Evolutionary conservation across 64 coral and sea anemone genomes (phyloP).

Genomic region (Montipora foliosa): DNA sequence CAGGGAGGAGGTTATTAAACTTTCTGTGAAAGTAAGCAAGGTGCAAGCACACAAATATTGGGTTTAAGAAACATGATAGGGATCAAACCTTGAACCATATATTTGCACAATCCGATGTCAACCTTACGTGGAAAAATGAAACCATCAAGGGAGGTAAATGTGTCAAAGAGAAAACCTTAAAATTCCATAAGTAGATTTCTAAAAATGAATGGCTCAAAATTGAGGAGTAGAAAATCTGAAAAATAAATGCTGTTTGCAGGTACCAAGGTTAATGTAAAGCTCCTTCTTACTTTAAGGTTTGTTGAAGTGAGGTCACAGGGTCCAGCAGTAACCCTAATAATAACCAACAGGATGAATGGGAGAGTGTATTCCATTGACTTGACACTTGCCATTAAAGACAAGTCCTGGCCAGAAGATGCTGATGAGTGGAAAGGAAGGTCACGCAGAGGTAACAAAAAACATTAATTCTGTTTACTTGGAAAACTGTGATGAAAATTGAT

Average conservation of each 20-base stretch:
- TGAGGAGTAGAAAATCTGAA: no score
- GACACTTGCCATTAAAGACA: conserved; percentile 53
- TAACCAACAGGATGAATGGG: neutral
- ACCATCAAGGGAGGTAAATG: no score
- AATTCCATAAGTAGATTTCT: no score
- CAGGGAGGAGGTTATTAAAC: no score
- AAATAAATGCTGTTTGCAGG: neutral
- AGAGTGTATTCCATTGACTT: conserved; percentile 41
- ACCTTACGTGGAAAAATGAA: no score
- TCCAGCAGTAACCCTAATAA: conserved; percentile 35
- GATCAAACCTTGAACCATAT: no score
- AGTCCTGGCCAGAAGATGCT: conserved; percentile 68
- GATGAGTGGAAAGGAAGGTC: conserved; percentile 58
- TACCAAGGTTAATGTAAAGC: neutral
- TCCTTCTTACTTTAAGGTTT: neutral
- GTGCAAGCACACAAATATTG: neutral
- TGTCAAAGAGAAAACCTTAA: no score
- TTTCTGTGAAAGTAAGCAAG: neutral
- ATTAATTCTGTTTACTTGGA: no score
- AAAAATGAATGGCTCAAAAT: no score
- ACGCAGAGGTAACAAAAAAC: neutral
- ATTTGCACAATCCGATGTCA: no score
- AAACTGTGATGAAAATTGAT: no score
- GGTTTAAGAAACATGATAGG: no score
- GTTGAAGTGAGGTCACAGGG: conserved; percentile 28